These are phyloP conservation scores for Lepetodrilus schrolli DNA, from an alignment of 2,888 invertebrate species.

Conservation along the genomic window DNA sequence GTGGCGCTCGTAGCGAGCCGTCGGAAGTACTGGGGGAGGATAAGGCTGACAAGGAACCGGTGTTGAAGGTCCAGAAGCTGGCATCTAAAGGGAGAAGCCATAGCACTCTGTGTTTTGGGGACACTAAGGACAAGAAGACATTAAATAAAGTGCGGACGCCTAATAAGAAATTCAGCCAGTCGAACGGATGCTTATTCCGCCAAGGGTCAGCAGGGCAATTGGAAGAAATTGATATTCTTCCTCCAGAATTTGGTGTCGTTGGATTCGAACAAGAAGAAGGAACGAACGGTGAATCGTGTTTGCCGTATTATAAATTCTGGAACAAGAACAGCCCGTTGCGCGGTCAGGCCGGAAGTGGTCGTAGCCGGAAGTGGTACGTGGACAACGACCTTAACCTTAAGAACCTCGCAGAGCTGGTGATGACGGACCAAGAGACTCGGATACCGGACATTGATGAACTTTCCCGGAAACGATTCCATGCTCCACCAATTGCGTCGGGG, in stretches of 20 bases:
- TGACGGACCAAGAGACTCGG: conserved; percentile 21
- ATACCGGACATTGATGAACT: not conserved
- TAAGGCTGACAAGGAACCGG: not conserved
- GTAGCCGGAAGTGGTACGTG: not conserved
- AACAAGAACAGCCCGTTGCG: conserved; percentile 31
- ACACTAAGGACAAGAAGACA: not conserved
- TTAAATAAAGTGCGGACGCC: not conserved
- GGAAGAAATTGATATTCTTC: not conserved
- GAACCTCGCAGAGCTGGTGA: conserved; percentile 33
- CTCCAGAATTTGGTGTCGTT: not conserved
- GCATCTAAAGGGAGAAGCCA: conserved; percentile 1
- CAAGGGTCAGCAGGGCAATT: not conserved
- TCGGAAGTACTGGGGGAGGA: not conserved
- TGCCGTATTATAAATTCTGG: conserved; percentile 44
- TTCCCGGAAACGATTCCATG: conserved; percentile 17
- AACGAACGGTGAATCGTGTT: not conserved
- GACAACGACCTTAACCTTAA: conserved; percentile 29
- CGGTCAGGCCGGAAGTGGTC: not conserved
- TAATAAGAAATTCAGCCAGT: not conserved
- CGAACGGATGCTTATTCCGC: too few relatives aligned
- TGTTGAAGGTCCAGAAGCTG: not conserved
- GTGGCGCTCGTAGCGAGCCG: not conserved
- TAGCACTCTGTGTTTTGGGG: not conserved
- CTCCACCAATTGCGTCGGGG: conserved; percentile 36
- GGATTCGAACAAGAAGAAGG: not conserved